These are phyloP conservation scores for Heliopora coerulea DNA, from an alignment of 92 coral and sea anemone species.

Conservation along the genomic window DNA sequence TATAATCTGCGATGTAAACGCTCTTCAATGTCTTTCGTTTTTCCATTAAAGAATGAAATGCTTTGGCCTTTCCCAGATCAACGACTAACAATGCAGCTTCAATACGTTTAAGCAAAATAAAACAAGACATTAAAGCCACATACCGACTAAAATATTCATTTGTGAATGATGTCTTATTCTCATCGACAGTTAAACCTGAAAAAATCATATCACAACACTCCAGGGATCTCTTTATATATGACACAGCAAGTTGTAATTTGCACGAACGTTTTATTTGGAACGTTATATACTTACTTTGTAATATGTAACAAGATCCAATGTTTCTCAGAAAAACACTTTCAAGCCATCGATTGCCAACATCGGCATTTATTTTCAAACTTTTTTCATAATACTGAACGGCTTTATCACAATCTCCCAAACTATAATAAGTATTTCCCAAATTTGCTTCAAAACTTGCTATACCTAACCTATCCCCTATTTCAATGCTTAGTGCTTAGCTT, in stretches of 20 bases:
- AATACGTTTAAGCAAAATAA: constrained; percentile 7
- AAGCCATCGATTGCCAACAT: constrained; percentile 6
- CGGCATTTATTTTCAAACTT: constrained; percentile 7
- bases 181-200: not conserved
- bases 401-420: constrained; percentile 5
- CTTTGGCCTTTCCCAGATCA: constrained; percentile 48
- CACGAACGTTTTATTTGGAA: not conserved
- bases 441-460: not conserved
- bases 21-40: not conserved
- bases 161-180: constrained; percentile 6
- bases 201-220: not conserved
- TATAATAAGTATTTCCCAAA: constrained; percentile 16
- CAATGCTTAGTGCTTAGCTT: constrained; percentile 46
- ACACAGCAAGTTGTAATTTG: not conserved
- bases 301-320: not conserved
- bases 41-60: constrained; percentile 22
- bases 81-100: constrained; percentile 39
- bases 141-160: not conserved
- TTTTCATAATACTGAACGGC: constrained; percentile 17
- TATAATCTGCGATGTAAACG: not conserved
- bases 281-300: too few species aligned
- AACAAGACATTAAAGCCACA: not conserved
- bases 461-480: constrained; percentile 2
- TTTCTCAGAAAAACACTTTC: too few species aligned
- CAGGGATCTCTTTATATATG: not conserved